Evolutionary conservation across 2,797 vertebrate genomes (phyloP).

Genomic region (Semotilus atromaculatus): DNA sequence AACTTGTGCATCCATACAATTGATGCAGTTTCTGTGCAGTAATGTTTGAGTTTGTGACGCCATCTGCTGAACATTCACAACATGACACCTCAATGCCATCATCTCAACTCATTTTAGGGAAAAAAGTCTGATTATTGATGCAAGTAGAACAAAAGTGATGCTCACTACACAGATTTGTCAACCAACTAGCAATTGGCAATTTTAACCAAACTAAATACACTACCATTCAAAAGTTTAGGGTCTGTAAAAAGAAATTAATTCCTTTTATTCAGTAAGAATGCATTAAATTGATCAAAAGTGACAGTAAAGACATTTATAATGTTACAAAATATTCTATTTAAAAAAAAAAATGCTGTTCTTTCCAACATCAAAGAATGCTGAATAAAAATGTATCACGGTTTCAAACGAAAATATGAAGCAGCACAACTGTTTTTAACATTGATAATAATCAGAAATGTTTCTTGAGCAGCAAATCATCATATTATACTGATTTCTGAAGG

Average conservation of each 20-base stretch:
- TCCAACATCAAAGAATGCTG: not conserved
- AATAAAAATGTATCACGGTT: not conserved
- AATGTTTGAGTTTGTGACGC: not conserved
- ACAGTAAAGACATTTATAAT: not conserved
- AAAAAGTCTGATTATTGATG: not conserved
- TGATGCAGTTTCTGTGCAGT: not conserved
- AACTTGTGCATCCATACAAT: not conserved
- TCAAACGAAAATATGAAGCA: not conserved
- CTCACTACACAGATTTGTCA: not conserved
- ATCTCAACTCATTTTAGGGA: not conserved
- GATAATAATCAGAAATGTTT: not conserved
- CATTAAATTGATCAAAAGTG: not conserved
- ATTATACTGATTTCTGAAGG: not conserved
- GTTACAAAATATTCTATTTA: not conserved
- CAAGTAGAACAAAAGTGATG: not conserved
- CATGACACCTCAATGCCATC: not conserved
- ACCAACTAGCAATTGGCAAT: not conserved
- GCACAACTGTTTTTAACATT: not conserved
- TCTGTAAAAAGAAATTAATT: too few species aligned
- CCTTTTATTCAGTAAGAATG: not conserved
- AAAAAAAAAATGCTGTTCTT: not conserved
- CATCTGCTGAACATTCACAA: conserved; percentile 30
- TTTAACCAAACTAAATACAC: not conserved
- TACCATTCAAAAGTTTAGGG: not conserved
- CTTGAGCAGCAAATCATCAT: not conserved